Conservation (phyloP, 2,113 vertebrate genomes). For the Leucosticte australis region DNA sequence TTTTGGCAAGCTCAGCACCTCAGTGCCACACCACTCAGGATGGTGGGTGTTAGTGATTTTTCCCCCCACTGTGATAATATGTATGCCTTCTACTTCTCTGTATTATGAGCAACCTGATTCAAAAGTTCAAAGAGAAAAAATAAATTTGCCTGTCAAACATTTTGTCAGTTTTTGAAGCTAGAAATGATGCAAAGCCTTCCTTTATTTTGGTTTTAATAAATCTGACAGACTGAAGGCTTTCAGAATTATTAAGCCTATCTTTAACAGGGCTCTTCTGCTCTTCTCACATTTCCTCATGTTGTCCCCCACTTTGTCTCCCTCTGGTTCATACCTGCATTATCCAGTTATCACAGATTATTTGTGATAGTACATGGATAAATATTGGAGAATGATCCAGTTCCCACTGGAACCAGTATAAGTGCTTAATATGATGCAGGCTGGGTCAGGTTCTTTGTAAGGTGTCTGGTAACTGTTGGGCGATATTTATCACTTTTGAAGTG, state of each 20-base stretch:
- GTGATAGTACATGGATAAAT: background rate
- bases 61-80: background rate
- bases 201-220: background rate
- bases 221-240: background rate
- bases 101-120: background rate
- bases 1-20: background rate
- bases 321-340: background rate
- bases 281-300: background rate
- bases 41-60: background rate
- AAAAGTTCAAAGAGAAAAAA: background rate
- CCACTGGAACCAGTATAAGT: background rate
- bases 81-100: background rate
- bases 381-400: background rate
- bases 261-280: background rate
- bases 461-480: background rate
- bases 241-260: background rate
- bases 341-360: background rate
- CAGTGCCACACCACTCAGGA: background rate
- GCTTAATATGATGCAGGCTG: background rate
- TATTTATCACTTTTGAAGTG: background rate
- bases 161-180: background rate
- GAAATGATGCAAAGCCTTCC: background rate
- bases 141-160: background rate
- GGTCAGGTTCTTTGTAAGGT: background rate
- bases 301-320: background rate